Percentiles rank a stretch among this genome's conserved stretches.
Conservation (phyloP, 2,113 vertebrate species). For the Equus quagga region DNA sequence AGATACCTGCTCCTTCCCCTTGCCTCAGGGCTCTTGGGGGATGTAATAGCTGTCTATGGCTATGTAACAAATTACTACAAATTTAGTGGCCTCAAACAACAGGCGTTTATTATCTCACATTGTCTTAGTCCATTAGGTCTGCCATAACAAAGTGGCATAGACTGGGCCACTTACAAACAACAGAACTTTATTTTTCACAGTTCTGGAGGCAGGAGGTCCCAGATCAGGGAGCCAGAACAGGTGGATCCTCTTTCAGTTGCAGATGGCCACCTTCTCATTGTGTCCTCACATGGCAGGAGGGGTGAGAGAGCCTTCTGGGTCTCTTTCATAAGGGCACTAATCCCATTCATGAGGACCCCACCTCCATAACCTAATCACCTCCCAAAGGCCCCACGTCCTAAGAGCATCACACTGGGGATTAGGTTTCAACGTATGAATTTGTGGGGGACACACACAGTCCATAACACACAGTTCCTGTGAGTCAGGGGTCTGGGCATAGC, state of each 20-base stretch:
- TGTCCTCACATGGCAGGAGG: background rate
- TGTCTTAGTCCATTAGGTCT: rapidly evolving
- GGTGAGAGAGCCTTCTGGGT: background rate
- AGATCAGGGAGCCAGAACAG: background rate
- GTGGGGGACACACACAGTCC: too few relatives aligned
- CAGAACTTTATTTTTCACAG: background rate
- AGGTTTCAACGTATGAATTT: background rate
- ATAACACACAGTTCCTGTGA: background rate
- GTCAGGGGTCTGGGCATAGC: background rate
- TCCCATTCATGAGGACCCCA: background rate
- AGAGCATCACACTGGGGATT: background rate
- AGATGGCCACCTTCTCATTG: background rate
- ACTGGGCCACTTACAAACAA: background rate
- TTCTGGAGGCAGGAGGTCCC: background rate
- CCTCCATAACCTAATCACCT: background rate
- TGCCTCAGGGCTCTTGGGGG: background rate
- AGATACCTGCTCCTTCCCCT: background rate
- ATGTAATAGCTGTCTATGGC: background rate
- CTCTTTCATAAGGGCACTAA: background rate
- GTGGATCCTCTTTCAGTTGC: background rate
- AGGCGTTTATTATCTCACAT: background rate
- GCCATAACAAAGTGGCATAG: background rate
- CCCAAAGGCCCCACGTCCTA: background rate
- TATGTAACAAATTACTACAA: background rate
- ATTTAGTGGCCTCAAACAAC: background rate